Base-by-base conservation (phyloP, 1,140 invertebrate genomes). In the Zaprionus davidi region DNA sequence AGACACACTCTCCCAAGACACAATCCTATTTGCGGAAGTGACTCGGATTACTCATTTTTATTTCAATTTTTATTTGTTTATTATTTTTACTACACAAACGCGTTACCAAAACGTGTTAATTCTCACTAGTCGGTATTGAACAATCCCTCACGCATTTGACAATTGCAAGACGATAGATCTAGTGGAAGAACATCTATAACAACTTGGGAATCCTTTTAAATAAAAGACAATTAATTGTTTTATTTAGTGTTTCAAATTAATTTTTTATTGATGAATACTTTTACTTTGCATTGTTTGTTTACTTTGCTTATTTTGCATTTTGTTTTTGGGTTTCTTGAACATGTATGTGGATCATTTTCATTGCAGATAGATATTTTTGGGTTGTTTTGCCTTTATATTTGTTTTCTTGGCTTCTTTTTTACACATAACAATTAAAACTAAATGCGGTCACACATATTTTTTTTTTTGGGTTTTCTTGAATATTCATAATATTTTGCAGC, bases 181-280 rank as follows among this genome's bases (percentile, higher is more conserved):
- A 6, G 28, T 7, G 7, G 6, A 7, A 31, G 7, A 31, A 31
- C 2, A 31, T 7, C 28, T 31, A 31, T 2, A 6, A 28, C 6
- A 28, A 31, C 28, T 31, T 31, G 9, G 9, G 31, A 34, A 34
- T 34, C 31, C 9, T 2, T 17, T 20, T 2, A 26, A 53, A 26
- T 7, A 56, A 28, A 24, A 28, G 24, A 15, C 11, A 28, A 13
- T 28, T 28, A 0, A 9, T 9, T 3, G 17, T 49, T 49, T 17
- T 11, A 49, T 51, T 51, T 24, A 51, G 46, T 53, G 62, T 64
- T 64, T 64, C 46, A 64, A 64, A 51, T 51, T 24, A 51, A 51
- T 51, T 11, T 51, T 51, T 83, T 83, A 83, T 83, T 83, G 81
- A 83, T 68, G 81, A 79, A 83, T 83, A 83, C 64, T 76, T 82